phyloP scores from a whole-genome alignment of 1,140 invertebrate species.

The Physella acuta region DNA sequence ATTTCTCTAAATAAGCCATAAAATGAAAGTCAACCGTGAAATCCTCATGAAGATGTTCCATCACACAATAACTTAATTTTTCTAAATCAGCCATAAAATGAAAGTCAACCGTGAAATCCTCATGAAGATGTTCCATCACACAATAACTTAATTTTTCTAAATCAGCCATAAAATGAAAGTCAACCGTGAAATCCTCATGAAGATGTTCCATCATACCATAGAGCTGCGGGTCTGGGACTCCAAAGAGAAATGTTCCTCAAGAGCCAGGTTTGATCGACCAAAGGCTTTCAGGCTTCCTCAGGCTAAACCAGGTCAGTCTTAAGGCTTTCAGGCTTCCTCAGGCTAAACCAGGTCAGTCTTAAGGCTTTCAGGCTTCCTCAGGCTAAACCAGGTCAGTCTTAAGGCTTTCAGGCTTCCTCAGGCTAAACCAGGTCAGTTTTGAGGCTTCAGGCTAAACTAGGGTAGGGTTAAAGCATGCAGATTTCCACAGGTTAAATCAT shows the following conservation, averaged over 20 bases:
- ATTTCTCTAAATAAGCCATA: too few relatives aligned
- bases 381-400: too few relatives aligned
- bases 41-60: conserved; percentile 51
- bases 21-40: conserved; percentile 49
- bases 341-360: too few relatives aligned
- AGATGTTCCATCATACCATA: conserved; percentile 53
- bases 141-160: too few relatives aligned
- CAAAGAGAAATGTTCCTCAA: conserved; percentile 52
- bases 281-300: conserved; percentile 53
- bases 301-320: conserved; percentile 50
- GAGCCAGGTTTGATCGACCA: conserved; percentile 54
- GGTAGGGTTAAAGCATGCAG: too few relatives aligned
- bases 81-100: conserved; percentile 54
- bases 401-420: too few relatives aligned
- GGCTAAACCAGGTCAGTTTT: too few relatives aligned
- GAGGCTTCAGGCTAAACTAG: too few relatives aligned
- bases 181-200: conserved; percentile 48
- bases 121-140: conserved; percentile 52
- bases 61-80: too few relatives aligned
- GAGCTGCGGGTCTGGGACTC: conserved; percentile 57
- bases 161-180: conserved; percentile 53
- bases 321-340: conserved; percentile 54
- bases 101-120: conserved; percentile 50
- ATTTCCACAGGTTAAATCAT: too few relatives aligned
- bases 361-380: too few relatives aligned